These are phyloP conservation scores for Crocallis elinguaria DNA, from an alignment of 2,888 invertebrate species.

Conservation along the genomic window DNA sequence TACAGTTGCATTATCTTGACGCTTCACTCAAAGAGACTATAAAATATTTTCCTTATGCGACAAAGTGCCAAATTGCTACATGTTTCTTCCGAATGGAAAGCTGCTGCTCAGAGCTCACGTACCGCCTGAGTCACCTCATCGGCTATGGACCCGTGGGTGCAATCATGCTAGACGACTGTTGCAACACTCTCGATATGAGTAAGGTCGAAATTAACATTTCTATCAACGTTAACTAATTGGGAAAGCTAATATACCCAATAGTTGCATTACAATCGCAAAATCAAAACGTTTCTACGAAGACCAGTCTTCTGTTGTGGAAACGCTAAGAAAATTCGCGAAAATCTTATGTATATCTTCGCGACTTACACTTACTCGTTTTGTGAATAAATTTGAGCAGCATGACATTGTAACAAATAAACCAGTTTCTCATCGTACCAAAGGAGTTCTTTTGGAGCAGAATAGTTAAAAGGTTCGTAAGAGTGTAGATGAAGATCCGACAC, in stretches of 20 bases:
- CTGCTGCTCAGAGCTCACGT: conserved; percentile 10
- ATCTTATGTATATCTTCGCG: too few species aligned
- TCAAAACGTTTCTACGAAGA: too few species aligned
- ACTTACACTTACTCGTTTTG: too few species aligned
- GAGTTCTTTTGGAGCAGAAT: too few species aligned
- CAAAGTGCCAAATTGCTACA: not conserved
- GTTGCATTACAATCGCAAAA: conserved; percentile 1
- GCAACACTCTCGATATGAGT: conserved; percentile 24
- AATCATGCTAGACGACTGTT: conserved; percentile 29
- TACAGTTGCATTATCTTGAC: not conserved
- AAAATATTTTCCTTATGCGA: not conserved
- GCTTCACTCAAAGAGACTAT: not conserved
- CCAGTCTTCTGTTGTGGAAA: too few species aligned
- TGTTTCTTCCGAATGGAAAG: conserved; percentile 12
- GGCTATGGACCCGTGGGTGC: conserved; percentile 31
- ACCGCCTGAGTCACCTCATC: conserved; percentile 30
- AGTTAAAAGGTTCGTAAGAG: too few species aligned
- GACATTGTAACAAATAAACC: too few species aligned
- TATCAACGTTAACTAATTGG: conserved; percentile 19
- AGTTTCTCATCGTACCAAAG: too few species aligned
- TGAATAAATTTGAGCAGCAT: too few species aligned
- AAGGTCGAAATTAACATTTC: conserved; percentile 38
- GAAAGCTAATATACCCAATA: conserved; percentile 15
- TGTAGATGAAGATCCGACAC: too few species aligned
- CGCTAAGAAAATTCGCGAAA: too few species aligned